Evolutionary conservation across 2,113 vertebrate species (phyloP).

Genomic region (Phaethornis superciliosus): DNA sequence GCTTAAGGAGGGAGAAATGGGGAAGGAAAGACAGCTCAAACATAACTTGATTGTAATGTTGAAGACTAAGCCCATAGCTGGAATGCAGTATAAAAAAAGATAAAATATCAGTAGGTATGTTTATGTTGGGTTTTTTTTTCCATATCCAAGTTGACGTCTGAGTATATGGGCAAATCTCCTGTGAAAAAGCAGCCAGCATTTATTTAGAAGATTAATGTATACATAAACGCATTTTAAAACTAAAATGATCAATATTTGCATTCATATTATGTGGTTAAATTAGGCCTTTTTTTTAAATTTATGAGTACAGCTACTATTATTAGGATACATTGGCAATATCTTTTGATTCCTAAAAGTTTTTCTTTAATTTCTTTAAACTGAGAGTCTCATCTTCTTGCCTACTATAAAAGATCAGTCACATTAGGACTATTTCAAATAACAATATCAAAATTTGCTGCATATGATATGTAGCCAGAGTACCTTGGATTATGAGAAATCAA

Average conservation of each 20-base stretch:
- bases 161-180: not conserved
- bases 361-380: not conserved
- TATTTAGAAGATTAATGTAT: not conserved
- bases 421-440: not conserved
- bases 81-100: not conserved
- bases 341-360: not conserved
- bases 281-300: not conserved
- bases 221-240: not conserved
- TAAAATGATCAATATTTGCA: not conserved
- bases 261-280: not conserved
- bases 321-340: not conserved
- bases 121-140: not conserved
- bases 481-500: not conserved
- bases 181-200: not conserved
- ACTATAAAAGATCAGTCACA: not conserved
- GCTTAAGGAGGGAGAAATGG: not conserved
- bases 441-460: not conserved
- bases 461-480: not conserved
- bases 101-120: not conserved
- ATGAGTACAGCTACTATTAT: not conserved
- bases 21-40: not conserved
- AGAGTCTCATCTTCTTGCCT: not conserved
- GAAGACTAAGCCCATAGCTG: not conserved
- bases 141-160: not conserved
- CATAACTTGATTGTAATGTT: fast-evolving